A percentile compares a stretch with the other conserved stretches of the same genome.
phyloP scores from a whole-genome alignment of 23 tunicate species.

The Styela plicata region DNA sequence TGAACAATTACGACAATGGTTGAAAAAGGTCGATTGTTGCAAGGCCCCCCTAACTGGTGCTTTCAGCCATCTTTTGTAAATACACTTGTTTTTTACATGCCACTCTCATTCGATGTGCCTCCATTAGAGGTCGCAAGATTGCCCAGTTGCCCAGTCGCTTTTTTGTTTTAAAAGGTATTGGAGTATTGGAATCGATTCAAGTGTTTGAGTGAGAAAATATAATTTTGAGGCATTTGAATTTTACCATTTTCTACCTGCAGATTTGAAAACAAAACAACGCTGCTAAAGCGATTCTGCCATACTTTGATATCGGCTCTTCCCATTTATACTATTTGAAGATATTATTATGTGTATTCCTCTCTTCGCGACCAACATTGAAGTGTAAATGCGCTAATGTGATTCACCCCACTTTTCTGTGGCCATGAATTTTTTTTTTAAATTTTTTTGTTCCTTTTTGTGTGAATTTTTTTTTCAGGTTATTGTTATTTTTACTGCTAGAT shows the following conservation, averaged over 20 bases:
- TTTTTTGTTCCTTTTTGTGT: background rate
- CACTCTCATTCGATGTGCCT: background rate
- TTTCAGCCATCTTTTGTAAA: conserved; percentile 7
- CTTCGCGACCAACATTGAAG: background rate
- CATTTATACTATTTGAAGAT: too few species aligned
- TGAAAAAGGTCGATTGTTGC: background rate
- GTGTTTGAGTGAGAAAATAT: background rate
- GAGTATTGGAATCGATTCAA: background rate
- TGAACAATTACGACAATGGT: background rate
- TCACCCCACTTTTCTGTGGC: too few species aligned
- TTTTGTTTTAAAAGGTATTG: background rate
- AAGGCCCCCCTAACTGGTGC: background rate
- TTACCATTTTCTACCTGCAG: background rate
- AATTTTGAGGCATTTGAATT: background rate
- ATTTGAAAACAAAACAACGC: background rate
- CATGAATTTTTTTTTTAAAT: background rate
- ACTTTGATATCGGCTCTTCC: background rate
- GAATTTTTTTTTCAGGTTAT: background rate
- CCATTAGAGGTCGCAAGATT: too few species aligned
- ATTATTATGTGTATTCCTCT: too few species aligned
- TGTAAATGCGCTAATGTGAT: background rate
- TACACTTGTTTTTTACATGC: conserved; percentile 3
- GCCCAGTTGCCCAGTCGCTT: too few species aligned
- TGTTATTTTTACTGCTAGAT: background rate
- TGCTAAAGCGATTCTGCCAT: background rate